Base-by-base conservation (phyloP, 2,888 invertebrate species). In the Hemistola chrysoprasaria region DNA sequence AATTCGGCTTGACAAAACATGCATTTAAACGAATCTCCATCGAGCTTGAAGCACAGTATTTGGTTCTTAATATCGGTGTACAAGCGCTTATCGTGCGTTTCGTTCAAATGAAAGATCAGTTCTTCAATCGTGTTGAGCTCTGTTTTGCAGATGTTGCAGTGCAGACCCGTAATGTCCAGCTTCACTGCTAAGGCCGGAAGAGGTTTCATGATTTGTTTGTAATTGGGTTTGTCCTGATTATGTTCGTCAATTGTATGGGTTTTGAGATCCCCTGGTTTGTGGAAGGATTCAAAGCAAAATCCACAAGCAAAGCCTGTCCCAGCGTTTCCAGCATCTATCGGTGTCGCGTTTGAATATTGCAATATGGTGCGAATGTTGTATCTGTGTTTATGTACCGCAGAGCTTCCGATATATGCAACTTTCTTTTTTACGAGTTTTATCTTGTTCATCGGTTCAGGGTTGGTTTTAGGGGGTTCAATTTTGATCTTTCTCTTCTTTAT, bases 251-350 rank as follows among this genome's bases (percentile, higher is more conserved):
- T 51, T 0, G 65, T 72, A 28, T 79, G 79, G 0, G 31, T 42
- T 45, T 79, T 79, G 0, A 79, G 54, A 1, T 72, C 64, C 0
- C 53, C 60, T 1, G 77, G 65, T 1, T 61, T 50, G 7, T 52
- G 45, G 25, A 55, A 77, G 8, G 65, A 54, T 5, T 59, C 44
- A 1, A 48, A 27, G 11, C 80, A 80, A 43, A 66, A 79, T 10
- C 65, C 64, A 44, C 80, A 80, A 1, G 50, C 44, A 40, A 71
- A 80, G 0, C 73, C 74, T 0, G 67, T 56, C 26, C 42, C 55
- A 1, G 44, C 50, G 31, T 54, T 59, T 21, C 41, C 47, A 8
- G 59, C 56, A 3, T 61, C 53, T 1, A 76, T 69, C 0, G 71
- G 74, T 1, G 75, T 73, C 1, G 72, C 72, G 20, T 76, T 76